Evolutionary conservation across 1,140 invertebrate species (phyloP).

Genomic region (Drosophila sp.): DNA sequence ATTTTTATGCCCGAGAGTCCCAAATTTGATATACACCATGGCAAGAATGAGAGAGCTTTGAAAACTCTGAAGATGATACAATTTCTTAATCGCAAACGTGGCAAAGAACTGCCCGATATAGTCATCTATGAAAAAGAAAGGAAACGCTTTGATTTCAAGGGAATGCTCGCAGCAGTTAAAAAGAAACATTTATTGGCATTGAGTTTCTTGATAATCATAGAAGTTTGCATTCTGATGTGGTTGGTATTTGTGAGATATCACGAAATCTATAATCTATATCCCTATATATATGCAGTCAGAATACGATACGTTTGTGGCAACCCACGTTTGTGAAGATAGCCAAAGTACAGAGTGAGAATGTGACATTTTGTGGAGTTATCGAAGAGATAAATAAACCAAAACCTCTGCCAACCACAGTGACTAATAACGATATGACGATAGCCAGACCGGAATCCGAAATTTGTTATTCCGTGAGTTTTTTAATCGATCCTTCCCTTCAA

Average conservation of each 20-base stretch:
- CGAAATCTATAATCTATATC: neutral
- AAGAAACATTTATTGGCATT: neutral
- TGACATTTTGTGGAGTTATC: slow-evolving; percentile 4
- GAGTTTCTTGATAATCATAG: neutral
- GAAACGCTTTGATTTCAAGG: neutral
- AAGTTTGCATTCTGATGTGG: slow-evolving; percentile 17
- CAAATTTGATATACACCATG: slow-evolving; percentile 11
- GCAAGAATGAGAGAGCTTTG: neutral
- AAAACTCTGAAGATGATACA: neutral
- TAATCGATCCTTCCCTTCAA: too few species aligned
- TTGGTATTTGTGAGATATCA: neutral
- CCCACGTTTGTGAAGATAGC: neutral
- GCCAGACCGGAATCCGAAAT: neutral
- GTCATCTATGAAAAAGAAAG: neutral
- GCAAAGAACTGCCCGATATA: neutral
- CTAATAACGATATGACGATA: neutral
- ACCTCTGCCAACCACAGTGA: too few species aligned
- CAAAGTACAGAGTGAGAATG: neutral
- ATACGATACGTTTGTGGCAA: slow-evolving; percentile 21
- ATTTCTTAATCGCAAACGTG: neutral
- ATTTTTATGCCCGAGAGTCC: slow-evolving; percentile 22
- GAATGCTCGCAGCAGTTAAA: neutral
- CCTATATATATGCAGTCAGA: neutral
- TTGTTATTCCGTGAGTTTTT: neutral
- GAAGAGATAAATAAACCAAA: neutral